Evolutionary conservation across 1,140 invertebrate genomes (phyloP).

Genomic region (Drosophila lowei): DNA sequence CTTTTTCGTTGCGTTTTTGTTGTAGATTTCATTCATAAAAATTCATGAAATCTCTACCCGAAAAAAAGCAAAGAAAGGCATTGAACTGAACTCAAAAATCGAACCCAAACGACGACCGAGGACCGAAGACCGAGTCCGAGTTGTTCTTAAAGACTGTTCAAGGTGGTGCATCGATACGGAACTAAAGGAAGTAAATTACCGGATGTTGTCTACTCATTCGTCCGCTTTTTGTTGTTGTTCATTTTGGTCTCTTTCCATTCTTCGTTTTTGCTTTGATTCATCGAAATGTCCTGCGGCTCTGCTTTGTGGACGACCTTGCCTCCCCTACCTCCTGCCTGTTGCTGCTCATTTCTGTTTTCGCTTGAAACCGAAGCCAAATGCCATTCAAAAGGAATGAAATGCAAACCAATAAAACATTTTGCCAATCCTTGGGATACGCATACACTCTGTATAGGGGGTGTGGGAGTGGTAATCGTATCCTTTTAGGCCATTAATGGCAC

Average conservation of each 20-base stretch:
- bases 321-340: constrained; percentile 31
- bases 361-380: constrained; percentile 56
- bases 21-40: constrained; percentile 69
- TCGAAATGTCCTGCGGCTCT: constrained; percentile 72
- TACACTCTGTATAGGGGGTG: constrained; percentile 3
- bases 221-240: constrained; percentile 67
- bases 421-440: constrained; percentile 41
- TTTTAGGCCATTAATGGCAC: constrained; percentile 62
- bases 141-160: constrained; percentile 30
- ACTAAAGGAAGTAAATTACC: constrained; percentile 83
- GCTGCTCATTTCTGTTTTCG: constrained; percentile 65
- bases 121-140: constrained; percentile 24
- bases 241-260: constrained; percentile 52
- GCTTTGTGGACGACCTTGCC: constrained; percentile 53
- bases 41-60: constrained; percentile 49
- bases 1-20: constrained; percentile 7
- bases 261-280: constrained; percentile 60
- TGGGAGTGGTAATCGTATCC: constrained; percentile 33
- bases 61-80: constrained; percentile 34
- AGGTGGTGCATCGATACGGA: constrained; percentile 68
- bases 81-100: constrained; percentile 32
- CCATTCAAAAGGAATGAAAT: constrained; percentile 29
- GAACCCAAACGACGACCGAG: constrained; percentile 13
- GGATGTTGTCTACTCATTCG: constrained; percentile 82
- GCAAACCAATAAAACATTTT: constrained; percentile 66